Percentiles rank a stretch among this genome's conserved stretches.
These are phyloP conservation scores for Nylanderia fulva DNA, from an alignment of 1,140 invertebrate genomes.

Conservation along the genomic window DNA sequence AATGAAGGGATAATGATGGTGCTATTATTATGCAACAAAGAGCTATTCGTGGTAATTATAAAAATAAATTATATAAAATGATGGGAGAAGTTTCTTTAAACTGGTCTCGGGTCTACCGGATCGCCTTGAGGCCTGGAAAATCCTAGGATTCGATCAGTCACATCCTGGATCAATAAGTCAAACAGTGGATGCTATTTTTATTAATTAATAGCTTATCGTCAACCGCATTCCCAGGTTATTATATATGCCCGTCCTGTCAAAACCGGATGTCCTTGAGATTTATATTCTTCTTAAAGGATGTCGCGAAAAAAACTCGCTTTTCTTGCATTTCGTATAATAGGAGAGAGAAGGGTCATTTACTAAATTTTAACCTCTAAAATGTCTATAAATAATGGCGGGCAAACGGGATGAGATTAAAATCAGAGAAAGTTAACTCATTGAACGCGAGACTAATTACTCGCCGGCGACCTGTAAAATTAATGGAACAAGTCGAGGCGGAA, in stretches of 20 bases:
- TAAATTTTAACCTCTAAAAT: neutral
- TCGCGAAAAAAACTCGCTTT: neutral
- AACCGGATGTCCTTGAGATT: conserved; percentile 44
- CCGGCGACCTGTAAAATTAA: conserved; percentile 11
- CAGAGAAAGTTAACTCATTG: conserved; percentile 34
- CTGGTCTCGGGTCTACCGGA: conserved; percentile 10
- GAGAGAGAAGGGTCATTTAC: neutral
- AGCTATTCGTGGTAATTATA: neutral
- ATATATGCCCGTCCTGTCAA: conserved; percentile 1
- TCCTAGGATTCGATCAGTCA: conserved; percentile 24
- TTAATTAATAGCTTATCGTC: neutral
- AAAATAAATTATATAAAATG: conserved; percentile 4
- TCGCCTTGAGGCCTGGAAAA: conserved; percentile 35
- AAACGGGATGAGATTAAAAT: neutral
- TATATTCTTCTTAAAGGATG: neutral
- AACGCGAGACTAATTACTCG: conserved; percentile 1
- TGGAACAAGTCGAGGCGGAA: conserved; percentile 33
- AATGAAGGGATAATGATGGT: neutral
- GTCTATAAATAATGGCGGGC: neutral
- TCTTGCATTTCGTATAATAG: neutral
- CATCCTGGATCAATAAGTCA: conserved; percentile 13
- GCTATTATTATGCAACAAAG: neutral
- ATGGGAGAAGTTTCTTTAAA: conserved; percentile 3
- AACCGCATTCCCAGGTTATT: neutral
- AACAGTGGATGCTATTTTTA: conserved; percentile 20